Conservation (phyloP, 2,888 invertebrate genomes). For the Synergus japonicus region DNA sequence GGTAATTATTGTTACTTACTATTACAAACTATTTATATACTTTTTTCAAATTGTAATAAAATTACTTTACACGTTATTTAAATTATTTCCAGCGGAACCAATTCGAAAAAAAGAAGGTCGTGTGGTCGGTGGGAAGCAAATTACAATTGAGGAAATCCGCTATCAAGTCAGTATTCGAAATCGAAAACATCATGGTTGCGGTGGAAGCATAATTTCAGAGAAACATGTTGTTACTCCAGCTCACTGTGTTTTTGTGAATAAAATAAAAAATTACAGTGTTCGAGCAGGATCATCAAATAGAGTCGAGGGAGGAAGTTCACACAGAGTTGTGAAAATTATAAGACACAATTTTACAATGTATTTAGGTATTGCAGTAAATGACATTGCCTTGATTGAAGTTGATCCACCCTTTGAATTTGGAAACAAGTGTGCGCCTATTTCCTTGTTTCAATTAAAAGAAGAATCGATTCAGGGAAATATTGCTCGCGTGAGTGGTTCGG, state of each 20-base stretch:
- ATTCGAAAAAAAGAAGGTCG: conserved; percentile 53
- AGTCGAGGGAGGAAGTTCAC: conserved; percentile 77
- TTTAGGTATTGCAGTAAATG: conserved; percentile 58
- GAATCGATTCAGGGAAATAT: conserved; percentile 22
- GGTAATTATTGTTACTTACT: background rate
- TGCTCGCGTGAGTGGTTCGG: conserved; percentile 59
- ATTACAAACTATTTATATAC: background rate
- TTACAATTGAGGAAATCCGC: conserved; percentile 77
- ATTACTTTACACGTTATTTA: background rate
- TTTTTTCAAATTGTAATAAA: background rate
- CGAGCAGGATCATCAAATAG: conserved; percentile 80
- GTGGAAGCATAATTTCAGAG: conserved; percentile 79
- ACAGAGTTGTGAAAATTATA: conserved; percentile 77
- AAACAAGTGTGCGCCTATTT: conserved; percentile 76
- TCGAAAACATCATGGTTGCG: conserved; percentile 76
- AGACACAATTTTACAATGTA: conserved; percentile 74
- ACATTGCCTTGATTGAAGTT: conserved; percentile 80
- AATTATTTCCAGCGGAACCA: background rate
- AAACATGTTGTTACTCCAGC: conserved; percentile 80
- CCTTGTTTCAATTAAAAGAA: conserved; percentile 72
- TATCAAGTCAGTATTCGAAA: conserved; percentile 78
- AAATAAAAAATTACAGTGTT: conserved; percentile 60
- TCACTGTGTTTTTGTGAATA: conserved; percentile 78
- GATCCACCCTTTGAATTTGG: conserved; percentile 77
- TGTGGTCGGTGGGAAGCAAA: conserved; percentile 78